Evolutionary conservation across 2,888 invertebrate genomes (phyloP).

Genomic region (Anoplius nigerrimus): DNA sequence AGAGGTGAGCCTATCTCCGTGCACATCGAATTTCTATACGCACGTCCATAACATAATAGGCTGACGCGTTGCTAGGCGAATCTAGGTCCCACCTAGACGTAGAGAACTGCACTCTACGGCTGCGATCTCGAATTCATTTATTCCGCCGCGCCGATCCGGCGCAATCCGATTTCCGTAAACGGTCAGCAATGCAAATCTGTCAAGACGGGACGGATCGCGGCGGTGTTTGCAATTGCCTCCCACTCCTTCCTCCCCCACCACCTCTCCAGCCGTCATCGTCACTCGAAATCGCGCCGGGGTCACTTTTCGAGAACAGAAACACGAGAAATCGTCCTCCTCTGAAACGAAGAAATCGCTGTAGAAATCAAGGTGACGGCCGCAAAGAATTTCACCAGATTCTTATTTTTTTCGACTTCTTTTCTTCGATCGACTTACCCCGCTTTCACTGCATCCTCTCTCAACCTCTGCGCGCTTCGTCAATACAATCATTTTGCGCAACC

Average conservation of each 20-base stretch:
- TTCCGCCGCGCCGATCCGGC: slow-evolving; percentile 50
- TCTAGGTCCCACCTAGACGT: slow-evolving; percentile 44
- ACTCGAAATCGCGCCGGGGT: slow-evolving; percentile 7
- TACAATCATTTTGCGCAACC: too few species aligned
- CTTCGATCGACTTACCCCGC: too few species aligned
- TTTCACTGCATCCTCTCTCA: too few species aligned
- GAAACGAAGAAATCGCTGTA: too few species aligned
- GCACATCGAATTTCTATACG: too few species aligned
- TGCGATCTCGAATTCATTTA: slow-evolving; percentile 57
- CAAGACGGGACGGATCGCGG: slow-evolving; percentile 32
- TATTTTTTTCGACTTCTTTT: too few species aligned
- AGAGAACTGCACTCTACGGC: slow-evolving; percentile 52
- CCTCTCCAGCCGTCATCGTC: not conserved
- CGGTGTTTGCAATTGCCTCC: slow-evolving; percentile 55
- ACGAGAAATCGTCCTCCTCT: not conserved
- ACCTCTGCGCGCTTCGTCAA: too few species aligned
- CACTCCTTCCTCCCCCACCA: slow-evolving; percentile 30
- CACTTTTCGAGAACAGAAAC: not conserved
- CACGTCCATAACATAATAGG: too few species aligned
- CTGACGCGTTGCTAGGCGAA: slow-evolving; percentile 50
- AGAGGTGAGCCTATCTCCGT: too few species aligned
- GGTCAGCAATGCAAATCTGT: slow-evolving; percentile 47
- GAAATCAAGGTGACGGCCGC: too few species aligned
- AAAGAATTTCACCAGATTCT: too few species aligned
- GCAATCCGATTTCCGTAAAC: slow-evolving; percentile 53